phyloP scores from a whole-genome alignment of 2,888 invertebrate genomes.

The Fissipunctia ypsillon region DNA sequence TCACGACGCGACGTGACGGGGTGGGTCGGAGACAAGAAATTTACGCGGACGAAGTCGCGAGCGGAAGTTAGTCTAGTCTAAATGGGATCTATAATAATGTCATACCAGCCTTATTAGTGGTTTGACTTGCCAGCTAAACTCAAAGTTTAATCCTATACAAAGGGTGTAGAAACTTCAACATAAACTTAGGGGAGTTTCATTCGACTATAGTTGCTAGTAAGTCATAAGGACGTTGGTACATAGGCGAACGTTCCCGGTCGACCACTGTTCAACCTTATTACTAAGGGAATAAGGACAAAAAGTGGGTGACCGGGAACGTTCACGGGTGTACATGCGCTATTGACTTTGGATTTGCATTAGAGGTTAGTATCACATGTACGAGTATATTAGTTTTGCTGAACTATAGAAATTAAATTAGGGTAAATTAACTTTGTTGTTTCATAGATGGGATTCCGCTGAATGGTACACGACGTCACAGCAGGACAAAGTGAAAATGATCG shows the following conservation, averaged over 20 bases:
- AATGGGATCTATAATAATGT: conserved; percentile 21
- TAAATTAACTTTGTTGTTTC: neutral
- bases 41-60: too few relatives aligned
- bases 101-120: conserved; percentile 48
- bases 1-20: too few relatives aligned
- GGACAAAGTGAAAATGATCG: neutral
- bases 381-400: conserved; percentile 15
- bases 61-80: too few relatives aligned
- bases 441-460: neutral
- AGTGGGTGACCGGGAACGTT: too few relatives aligned
- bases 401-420: neutral
- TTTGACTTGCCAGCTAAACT: conserved; percentile 53
- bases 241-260: too few relatives aligned
- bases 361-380: conserved; percentile 20
- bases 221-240: conserved; percentile 69
- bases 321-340: conserved; percentile 73
- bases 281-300: too few relatives aligned
- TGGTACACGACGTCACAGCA: neutral
- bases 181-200: conserved; percentile 71
- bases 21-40: too few relatives aligned
- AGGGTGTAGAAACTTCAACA: conserved; percentile 68
- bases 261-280: too few relatives aligned
- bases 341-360: conserved; percentile 79
- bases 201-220: conserved; percentile 57
- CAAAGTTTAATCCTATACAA: conserved; percentile 72